Evolutionary conservation across 2,113 vertebrate genomes (phyloP).

Genomic region (Lycaon pictus): DNA sequence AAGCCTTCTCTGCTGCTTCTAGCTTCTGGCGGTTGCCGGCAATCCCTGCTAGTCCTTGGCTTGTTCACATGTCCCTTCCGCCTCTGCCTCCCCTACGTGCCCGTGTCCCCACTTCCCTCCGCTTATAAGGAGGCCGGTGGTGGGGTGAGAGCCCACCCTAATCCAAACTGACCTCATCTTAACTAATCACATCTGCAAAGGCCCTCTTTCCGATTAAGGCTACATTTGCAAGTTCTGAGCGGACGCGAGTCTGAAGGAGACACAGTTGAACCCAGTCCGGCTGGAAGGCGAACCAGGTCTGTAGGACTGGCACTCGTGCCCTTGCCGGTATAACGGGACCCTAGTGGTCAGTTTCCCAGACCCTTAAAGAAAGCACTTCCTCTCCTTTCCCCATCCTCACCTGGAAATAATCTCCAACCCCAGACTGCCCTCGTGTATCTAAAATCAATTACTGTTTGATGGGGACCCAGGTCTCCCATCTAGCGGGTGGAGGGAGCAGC

Average conservation of each 20-base stretch:
- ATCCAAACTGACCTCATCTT: neutral
- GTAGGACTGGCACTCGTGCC: fast-evolving
- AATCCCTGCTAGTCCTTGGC: fast-evolving
- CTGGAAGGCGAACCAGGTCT: neutral
- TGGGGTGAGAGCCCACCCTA: neutral
- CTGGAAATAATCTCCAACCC: neutral
- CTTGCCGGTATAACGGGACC: neutral
- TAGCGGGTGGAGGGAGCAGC: fast-evolving
- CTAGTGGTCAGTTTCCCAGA: neutral
- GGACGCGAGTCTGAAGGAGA: neutral
- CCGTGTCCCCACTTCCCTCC: neutral
- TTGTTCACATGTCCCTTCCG: fast-evolving
- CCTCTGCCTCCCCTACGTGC: fast-evolving
- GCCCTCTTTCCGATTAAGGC: neutral
- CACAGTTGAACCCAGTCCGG: fast-evolving
- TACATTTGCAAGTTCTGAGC: neutral
- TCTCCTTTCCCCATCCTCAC: neutral
- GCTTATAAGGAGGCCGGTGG: neutral
- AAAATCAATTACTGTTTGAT: neutral
- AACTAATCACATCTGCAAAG: neutral
- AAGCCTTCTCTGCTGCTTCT: neutral
- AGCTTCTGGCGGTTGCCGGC: fast-evolving
- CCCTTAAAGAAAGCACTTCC: neutral
- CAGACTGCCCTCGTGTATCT: neutral
- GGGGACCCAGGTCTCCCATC: neutral